Evolutionary conservation across 2,797 vertebrate genomes (phyloP).

Genomic region (Dallia pectoralis): DNA sequence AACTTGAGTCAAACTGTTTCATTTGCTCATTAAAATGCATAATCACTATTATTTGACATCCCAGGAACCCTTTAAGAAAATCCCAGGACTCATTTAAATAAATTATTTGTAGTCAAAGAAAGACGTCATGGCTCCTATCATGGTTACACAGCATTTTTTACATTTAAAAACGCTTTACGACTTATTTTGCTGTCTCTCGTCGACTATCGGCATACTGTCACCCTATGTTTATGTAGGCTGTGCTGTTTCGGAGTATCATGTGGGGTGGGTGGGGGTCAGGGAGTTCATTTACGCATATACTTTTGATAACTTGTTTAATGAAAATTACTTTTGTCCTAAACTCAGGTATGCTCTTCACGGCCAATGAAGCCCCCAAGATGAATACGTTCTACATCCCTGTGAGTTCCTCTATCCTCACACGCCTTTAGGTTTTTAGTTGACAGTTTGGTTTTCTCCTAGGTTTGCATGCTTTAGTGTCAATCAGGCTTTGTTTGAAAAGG

Average conservation of each 20-base stretch:
- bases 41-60: neutral
- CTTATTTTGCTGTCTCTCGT: neutral
- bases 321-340: neutral
- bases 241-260: neutral
- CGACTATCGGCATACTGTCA: neutral
- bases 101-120: neutral
- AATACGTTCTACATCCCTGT: conserved; percentile 97
- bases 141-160: neutral
- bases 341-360: conserved; percentile 96
- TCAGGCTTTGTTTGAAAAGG: neutral
- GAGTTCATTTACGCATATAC: neutral
- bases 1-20: neutral
- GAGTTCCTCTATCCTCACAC: conserved; percentile 59
- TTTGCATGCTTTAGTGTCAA: neutral
- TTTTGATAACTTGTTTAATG: neutral
- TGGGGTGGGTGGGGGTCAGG: neutral
- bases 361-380: conserved; percentile 96
- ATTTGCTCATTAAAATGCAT: neutral
- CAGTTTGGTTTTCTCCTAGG: neutral
- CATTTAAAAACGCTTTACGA: neutral
- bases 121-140: neutral
- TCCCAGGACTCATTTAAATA: neutral
- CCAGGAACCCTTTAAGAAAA: neutral
- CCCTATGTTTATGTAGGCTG: neutral
- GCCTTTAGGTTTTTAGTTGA: neutral